phyloP scores from a whole-genome alignment of 2,888 invertebrate genomes.

The Drosophila bunnanda region DNA sequence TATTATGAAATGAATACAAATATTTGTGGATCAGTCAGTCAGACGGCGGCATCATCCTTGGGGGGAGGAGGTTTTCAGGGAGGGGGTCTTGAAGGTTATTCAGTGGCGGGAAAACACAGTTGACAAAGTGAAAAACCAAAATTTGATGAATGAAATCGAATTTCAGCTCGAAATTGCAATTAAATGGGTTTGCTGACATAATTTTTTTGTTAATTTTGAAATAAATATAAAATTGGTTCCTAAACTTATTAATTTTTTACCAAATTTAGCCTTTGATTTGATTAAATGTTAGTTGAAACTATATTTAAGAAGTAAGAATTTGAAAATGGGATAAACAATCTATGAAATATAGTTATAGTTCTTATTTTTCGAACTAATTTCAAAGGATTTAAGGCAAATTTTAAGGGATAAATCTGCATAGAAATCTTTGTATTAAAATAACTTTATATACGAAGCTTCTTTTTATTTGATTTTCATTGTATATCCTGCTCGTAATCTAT shows the following conservation, averaged over 20 bases:
- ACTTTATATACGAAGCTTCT: not conserved
- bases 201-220: not conserved
- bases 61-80: not conserved
- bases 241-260: not conserved
- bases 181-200: not conserved
- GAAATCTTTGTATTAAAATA: not conserved
- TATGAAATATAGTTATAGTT: not conserved
- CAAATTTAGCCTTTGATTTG: rapidly evolving
- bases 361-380: not conserved
- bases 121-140: slow-evolving; percentile 69
- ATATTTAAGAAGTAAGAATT: not conserved
- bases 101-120: slow-evolving; percentile 15
- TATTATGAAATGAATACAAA: slow-evolving; percentile 76
- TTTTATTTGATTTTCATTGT: not conserved
- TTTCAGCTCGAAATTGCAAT: not conserved
- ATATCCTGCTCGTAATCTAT: not conserved
- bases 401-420: not conserved
- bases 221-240: not conserved
- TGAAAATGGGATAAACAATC: not conserved
- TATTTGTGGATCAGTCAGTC: slow-evolving; percentile 70
- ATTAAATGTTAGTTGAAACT: not conserved
- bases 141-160: slow-evolving; percentile 60
- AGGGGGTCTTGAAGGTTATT: not conserved
- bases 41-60: slow-evolving; percentile 49
- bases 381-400: not conserved